Conservation (phyloP, 53 echinoderm and acorn worm species). For the Crossaster papposus region DNA sequence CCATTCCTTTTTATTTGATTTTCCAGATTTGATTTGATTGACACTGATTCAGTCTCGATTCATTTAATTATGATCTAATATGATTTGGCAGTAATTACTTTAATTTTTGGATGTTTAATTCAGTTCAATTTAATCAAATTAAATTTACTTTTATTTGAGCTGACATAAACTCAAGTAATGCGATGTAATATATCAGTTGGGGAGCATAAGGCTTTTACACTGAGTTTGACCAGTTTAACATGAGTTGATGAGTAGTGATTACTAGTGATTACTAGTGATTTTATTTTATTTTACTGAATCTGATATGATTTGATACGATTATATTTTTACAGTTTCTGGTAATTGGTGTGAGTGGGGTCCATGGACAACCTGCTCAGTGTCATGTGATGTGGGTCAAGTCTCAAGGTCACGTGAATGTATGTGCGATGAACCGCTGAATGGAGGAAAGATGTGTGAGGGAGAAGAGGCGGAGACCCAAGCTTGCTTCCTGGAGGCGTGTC, state of each 20-base stretch:
- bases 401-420: conserved; percentile 50
- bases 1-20: neutral
- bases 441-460: conserved; percentile 67
- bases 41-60: neutral
- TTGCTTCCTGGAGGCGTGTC: conserved; percentile 55
- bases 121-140: neutral
- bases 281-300: neutral
- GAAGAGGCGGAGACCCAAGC: conserved; percentile 34
- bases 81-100: no score
- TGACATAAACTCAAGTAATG: neutral
- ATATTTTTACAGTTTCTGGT: conserved; percentile 51
- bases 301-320: neutral
- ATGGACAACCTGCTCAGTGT: conserved; percentile 64
- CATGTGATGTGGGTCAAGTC: conserved; percentile 61
- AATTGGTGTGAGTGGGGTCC: conserved; percentile 73
- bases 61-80: neutral
- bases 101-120: neutral
- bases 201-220: no score
- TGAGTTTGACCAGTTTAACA: no score
- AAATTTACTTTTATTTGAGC: neutral
- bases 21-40: no score
- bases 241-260: no score
- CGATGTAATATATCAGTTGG: no score
- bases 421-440: conserved; percentile 62
- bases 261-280: neutral